Evolutionary conservation across 2,797 vertebrate genomes (phyloP).

Genomic region (Sylvilagus floridanus): DNA sequence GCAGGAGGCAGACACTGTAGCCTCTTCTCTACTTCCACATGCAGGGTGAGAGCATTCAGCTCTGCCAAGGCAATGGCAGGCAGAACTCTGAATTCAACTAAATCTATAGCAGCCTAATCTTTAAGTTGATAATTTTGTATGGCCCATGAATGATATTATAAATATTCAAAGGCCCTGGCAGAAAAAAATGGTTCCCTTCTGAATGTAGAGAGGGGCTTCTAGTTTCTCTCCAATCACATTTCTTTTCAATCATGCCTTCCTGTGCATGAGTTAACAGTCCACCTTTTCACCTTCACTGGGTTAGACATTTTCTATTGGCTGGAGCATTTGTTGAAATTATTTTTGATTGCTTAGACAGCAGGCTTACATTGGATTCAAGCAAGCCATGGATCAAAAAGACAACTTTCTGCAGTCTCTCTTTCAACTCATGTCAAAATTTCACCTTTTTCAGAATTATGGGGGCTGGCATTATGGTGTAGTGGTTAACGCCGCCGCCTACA

Average conservation of each 20-base stretch:
- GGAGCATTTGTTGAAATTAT: not conserved
- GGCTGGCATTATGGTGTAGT: no score
- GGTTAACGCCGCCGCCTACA: no score
- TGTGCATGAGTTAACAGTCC: not conserved
- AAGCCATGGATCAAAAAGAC: not conserved
- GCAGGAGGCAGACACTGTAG: not conserved
- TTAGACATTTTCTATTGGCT: not conserved
- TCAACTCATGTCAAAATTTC: not conserved
- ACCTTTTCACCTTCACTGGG: not conserved
- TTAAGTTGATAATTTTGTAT: no score
- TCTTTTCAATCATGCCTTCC: not conserved
- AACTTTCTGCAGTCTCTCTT: not conserved
- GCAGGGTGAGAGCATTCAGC: not conserved
- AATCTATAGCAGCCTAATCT: no score
- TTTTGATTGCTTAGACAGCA: slow-evolving; percentile 8
- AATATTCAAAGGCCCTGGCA: no score
- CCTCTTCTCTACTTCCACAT: not conserved
- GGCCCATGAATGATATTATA: no score
- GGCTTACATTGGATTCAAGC: not conserved
- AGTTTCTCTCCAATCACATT: not conserved
- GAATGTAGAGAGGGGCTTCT: not conserved
- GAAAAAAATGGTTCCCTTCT: no score
- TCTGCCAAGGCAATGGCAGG: no score
- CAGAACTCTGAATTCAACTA: no score
- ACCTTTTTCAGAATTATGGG: not conserved